Evolutionary conservation across 1,140 invertebrate genomes (phyloP).

Genomic region (Oedothorax gibbosus): DNA sequence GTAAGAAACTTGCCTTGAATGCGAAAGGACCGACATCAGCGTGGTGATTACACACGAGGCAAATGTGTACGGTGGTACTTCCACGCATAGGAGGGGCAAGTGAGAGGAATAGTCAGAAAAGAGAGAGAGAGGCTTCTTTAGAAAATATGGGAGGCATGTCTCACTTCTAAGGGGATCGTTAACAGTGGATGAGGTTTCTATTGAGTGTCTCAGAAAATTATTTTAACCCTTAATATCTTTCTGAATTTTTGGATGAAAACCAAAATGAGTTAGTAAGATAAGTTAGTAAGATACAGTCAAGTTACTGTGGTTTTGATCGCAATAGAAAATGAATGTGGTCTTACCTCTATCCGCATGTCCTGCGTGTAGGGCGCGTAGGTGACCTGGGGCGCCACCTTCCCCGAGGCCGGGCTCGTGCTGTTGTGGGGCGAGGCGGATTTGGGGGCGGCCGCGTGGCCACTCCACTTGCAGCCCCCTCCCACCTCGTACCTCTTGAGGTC

Average conservation of each 20-base stretch:
- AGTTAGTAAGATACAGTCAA: not conserved
- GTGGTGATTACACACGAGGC: too few relatives aligned
- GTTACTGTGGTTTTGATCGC: not conserved
- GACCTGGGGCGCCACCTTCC: conserved; percentile 62
- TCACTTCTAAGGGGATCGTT: too few relatives aligned
- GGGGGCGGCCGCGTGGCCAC: conserved; percentile 56
- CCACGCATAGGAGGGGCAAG: too few relatives aligned
- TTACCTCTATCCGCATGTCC: conserved; percentile 60
- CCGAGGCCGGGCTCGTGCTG: conserved; percentile 61
- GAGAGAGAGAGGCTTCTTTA: too few relatives aligned
- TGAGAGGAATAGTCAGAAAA: too few relatives aligned
- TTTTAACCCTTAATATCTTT: not conserved
- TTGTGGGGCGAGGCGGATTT: conserved; percentile 62
- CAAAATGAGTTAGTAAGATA: not conserved
- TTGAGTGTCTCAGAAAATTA: too few relatives aligned
- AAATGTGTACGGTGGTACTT: too few relatives aligned
- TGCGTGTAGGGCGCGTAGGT: conserved; percentile 59
- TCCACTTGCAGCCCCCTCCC: conserved; percentile 63
- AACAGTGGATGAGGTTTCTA: too few relatives aligned
- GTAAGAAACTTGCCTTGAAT: too few relatives aligned
- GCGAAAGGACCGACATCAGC: too few relatives aligned
- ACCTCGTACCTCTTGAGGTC: conserved; percentile 65
- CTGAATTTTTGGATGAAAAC: not conserved
- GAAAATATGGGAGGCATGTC: too few relatives aligned
- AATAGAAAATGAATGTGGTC: not conserved